Conservation (phyloP, 2,113 vertebrate genomes). For the Microtus oregoni region DNA sequence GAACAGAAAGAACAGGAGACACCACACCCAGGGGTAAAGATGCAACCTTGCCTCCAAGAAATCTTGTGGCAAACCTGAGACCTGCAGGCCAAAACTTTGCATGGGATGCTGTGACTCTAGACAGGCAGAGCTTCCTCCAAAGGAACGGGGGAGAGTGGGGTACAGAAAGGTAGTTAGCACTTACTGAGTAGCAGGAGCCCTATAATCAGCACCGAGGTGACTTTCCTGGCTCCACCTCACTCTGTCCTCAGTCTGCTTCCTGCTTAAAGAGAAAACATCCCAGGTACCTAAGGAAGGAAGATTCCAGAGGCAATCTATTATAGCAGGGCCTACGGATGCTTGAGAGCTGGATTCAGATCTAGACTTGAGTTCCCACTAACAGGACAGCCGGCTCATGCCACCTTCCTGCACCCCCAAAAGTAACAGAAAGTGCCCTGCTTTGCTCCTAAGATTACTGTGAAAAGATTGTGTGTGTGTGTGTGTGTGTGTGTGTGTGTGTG, state of each 20-base stretch:
- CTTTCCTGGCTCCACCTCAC: not conserved
- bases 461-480: not conserved
- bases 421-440: not conserved
- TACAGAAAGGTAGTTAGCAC: not conserved
- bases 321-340: not conserved
- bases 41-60: not conserved
- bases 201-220: not conserved
- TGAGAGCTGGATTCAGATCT: not conserved
- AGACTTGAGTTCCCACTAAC: not conserved
- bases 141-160: not conserved
- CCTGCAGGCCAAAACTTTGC: not conserved
- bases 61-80: constrained; percentile 23
- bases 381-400: not conserved
- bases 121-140: not conserved
- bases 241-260: not conserved
- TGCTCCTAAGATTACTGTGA: not conserved
- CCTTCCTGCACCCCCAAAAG: not conserved
- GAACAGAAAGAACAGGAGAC: not conserved
- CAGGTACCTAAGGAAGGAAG: not conserved
- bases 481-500: fast-evolving
- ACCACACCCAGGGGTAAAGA: not conserved
- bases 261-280: not conserved
- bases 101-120: not conserved
- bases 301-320: not conserved
- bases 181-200: not conserved